A percentile compares a stretch with the other conserved stretches of the same genome.
Evolutionary conservation across 2,888 invertebrate genomes (phyloP).

Genomic region (Sialis fuliginosa): DNA sequence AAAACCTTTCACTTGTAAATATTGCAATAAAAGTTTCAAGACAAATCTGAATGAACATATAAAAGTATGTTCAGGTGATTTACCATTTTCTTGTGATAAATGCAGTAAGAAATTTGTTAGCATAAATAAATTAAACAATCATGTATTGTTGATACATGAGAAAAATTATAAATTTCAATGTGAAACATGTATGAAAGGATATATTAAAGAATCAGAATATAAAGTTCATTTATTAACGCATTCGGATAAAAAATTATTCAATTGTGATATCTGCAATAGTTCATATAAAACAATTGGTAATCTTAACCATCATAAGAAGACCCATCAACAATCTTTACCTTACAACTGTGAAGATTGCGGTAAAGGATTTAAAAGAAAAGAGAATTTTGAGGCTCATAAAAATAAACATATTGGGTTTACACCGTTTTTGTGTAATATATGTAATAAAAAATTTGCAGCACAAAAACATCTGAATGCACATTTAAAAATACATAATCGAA

Average conservation of each 20-base stretch:
- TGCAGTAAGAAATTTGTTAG: slow-evolving; percentile 23
- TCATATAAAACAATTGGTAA: slow-evolving; percentile 23
- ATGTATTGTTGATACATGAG: slow-evolving; percentile 22
- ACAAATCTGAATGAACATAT: slow-evolving; percentile 22
- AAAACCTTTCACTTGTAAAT: slow-evolving; percentile 16
- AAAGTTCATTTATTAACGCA: slow-evolving; percentile 24
- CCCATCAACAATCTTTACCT: slow-evolving; percentile 19
- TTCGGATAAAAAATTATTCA: slow-evolving; percentile 22
- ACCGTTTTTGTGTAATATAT: slow-evolving; percentile 19
- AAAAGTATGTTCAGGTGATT: slow-evolving; percentile 20
- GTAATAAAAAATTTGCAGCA: slow-evolving; percentile 21
- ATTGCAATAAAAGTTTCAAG: slow-evolving; percentile 19
- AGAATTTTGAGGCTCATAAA: slow-evolving; percentile 22
- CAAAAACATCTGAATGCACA: slow-evolving; percentile 24
- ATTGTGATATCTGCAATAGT: slow-evolving; percentile 21
- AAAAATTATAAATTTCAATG: slow-evolving; percentile 24
- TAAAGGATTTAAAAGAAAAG: slow-evolving; percentile 24
- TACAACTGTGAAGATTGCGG: slow-evolving; percentile 19
- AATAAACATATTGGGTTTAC: slow-evolving; percentile 22
- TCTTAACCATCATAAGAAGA: slow-evolving; percentile 24
- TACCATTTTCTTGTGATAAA: slow-evolving; percentile 19
- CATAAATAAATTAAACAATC: slow-evolving; percentile 21
- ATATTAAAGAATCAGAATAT: slow-evolving; percentile 22
- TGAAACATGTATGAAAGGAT: slow-evolving; percentile 24
- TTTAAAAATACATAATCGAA: slow-evolving; percentile 21